A percentile compares a stretch with the other conserved stretches of the same genome.
Conservation (phyloP, 1,140 invertebrate genomes). For the Cyrtorhinus lividipennis region DNA sequence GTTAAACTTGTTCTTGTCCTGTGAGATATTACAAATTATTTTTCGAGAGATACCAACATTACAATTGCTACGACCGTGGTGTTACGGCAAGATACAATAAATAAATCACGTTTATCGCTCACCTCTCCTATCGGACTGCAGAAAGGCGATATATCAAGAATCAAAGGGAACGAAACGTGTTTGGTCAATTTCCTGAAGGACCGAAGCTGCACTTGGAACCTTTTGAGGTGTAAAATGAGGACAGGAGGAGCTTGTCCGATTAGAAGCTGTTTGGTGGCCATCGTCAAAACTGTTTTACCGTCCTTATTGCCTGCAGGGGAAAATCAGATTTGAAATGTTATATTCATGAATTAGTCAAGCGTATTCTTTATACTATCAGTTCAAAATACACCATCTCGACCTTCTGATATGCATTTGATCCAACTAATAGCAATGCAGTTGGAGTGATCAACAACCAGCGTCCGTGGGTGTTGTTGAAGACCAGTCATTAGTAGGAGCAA, state of each 20-base stretch:
- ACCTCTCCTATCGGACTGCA: conserved; percentile 34
- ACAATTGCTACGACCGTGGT: too few relatives aligned
- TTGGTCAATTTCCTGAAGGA: conserved; percentile 64
- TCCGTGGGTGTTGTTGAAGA: too few relatives aligned
- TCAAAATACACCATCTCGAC: too few relatives aligned
- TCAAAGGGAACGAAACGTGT: conserved; percentile 72
- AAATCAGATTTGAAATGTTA: too few relatives aligned
- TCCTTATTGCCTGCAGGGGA: conserved; percentile 34
- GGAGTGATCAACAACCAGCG: too few relatives aligned
- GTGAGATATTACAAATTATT: conserved; percentile 17
- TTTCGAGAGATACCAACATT: neutral
- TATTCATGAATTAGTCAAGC: too few relatives aligned
- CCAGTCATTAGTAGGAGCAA: too few relatives aligned
- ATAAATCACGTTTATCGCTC: too few relatives aligned
- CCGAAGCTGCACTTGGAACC: conserved; percentile 57
- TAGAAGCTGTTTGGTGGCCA: conserved; percentile 81
- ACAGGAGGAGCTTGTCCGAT: conserved; percentile 81
- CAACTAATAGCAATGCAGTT: too few relatives aligned
- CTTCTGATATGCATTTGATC: too few relatives aligned
- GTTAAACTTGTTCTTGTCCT: conserved; percentile 38
- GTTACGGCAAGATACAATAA: too few relatives aligned
- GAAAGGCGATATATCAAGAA: conserved; percentile 80
- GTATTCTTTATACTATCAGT: too few relatives aligned
- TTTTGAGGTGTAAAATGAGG: conserved; percentile 86
- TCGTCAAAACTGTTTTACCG: conserved; percentile 67